A percentile compares a stretch with the other conserved stretches of the same genome.
These are phyloP conservation scores for Xestobium rufovillosum DNA, from an alignment of 2,888 invertebrate genomes.

Conservation along the genomic window DNA sequence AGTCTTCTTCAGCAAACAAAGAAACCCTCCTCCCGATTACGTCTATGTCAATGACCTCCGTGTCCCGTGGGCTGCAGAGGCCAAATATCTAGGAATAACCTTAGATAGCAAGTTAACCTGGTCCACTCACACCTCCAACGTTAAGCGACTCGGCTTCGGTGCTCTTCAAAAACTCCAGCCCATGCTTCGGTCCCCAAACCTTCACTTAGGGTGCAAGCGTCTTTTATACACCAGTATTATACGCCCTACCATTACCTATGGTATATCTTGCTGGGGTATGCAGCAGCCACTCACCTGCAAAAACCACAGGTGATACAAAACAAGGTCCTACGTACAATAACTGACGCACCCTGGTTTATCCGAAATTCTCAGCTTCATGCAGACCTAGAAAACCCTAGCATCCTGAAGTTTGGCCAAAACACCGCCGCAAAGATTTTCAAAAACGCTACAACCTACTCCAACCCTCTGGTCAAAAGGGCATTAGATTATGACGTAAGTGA, in stretches of 20 bases:
- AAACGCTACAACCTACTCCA: constrained; percentile 2
- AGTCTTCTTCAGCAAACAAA: no score
- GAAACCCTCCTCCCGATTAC: no score
- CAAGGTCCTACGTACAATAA: constrained; percentile 4
- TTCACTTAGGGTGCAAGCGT: neutral
- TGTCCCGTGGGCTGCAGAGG: constrained; percentile 1
- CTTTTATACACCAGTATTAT: neutral
- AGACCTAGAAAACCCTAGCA: constrained; percentile 1
- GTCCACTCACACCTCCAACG: neutral
- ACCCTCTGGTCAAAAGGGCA: neutral
- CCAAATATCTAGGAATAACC: constrained; percentile 7
- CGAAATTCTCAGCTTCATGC: constrained; percentile 4
- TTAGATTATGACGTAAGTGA: constrained; percentile 5
- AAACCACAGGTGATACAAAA: constrained; percentile 5
- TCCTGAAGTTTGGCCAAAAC: neutral
- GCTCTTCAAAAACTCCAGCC: no score
- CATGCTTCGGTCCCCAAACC: no score
- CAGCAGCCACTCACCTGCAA: constrained; percentile 5
- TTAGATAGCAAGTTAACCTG: constrained; percentile 4
- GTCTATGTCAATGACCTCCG: no score
- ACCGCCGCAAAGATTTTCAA: neutral
- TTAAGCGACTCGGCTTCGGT: no score
- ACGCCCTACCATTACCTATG: constrained; percentile 3
- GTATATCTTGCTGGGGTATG: constrained; percentile 4
- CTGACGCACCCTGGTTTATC: constrained; percentile 9